Percentiles rank a stretch among this genome's conserved stretches.
Conservation (phyloP, 2,797 vertebrate genomes). For the Eulemur albifrons region DNA sequence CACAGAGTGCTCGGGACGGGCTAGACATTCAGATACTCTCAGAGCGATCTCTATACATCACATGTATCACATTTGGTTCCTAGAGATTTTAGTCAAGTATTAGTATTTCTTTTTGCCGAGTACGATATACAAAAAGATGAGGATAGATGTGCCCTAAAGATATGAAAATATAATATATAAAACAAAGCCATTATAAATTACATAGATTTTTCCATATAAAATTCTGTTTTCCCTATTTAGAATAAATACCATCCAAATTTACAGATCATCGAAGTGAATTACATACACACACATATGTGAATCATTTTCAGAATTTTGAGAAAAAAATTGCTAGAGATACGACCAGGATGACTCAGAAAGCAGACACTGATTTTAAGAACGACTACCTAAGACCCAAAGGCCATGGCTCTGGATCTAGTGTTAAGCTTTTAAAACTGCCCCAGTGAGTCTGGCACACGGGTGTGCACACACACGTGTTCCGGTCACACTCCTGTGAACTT, state of each 20-base stretch:
- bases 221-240: slow-evolving; percentile 61
- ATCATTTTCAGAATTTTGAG: slow-evolving; percentile 65
- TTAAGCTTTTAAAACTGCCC: slow-evolving; percentile 28
- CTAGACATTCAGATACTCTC: slow-evolving; percentile 53
- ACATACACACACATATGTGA: slow-evolving; percentile 61
- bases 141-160: slow-evolving; percentile 71
- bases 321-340: slow-evolving; percentile 46
- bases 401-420: slow-evolving; percentile 1
- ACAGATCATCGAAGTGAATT: slow-evolving; percentile 62
- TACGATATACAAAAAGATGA: slow-evolving; percentile 79
- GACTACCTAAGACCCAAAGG: background rate
- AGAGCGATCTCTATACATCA: slow-evolving; percentile 39
- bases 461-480: background rate
- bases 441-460: background rate
- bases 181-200: slow-evolving; percentile 76
- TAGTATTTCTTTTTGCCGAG: slow-evolving; percentile 72
- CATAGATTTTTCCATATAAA: slow-evolving; percentile 77
- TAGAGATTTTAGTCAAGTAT: slow-evolving; percentile 79
- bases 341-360: slow-evolving; percentile 49
- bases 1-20: slow-evolving; percentile 16
- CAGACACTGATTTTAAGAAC: slow-evolving; percentile 16
- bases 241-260: slow-evolving; percentile 70
- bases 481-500: background rate
- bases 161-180: slow-evolving; percentile 78
- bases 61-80: slow-evolving; percentile 74